Evolutionary conservation across 1,140 invertebrate genomes (phyloP), one percentile per base, ranked within the genome.

Genomic region (Euura lappo): DNA sequence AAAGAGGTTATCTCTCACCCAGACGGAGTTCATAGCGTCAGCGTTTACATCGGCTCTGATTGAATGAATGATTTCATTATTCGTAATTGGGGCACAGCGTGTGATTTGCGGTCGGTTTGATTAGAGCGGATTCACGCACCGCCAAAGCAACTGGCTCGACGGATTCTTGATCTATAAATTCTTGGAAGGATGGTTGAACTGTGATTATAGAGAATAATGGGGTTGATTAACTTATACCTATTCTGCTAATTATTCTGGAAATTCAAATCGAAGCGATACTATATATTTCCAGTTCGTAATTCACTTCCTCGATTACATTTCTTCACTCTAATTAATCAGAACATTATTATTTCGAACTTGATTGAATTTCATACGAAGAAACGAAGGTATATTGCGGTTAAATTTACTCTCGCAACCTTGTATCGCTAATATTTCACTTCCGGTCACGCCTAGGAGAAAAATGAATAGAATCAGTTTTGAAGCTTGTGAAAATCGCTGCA

Each of bases 41-140:
- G 10, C 2, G 51, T 60, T 6, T 60, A 11, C 13, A 60, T 60
- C 51, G 13, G 51, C 51, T 60, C 51, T 8, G 51, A 60, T 11
- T 3, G 51, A 60, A 60, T 60, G 51, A 60, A 60, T 60, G 51
- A 60, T 60, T 60, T 60, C 51, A 60, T 60, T 60, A 60, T 60
- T 60, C 4, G 6, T 60, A 60, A 60, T 60, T 60, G 6, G 51
- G 13, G 51, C 51, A 60, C 13, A n/a, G 13, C 13, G 51, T 60
- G 51, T 60, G 13, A 60, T 60, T n/a, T 6, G 3, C 10, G 6
- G 51, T n/a, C 13, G 3, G 8, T 11, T 6, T 60, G 51, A 8
- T 8, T 60, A 60, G 51, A 11, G 51, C 51, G 6, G 10, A 11
- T 60, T 60, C 10, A 60, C 10, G 28, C 28, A 28, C 28, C 28